Percentiles rank a stretch among this genome's conserved stretches.
phyloP scores from a whole-genome alignment of 2,888 invertebrate species.

The Electrophaes corylata region DNA sequence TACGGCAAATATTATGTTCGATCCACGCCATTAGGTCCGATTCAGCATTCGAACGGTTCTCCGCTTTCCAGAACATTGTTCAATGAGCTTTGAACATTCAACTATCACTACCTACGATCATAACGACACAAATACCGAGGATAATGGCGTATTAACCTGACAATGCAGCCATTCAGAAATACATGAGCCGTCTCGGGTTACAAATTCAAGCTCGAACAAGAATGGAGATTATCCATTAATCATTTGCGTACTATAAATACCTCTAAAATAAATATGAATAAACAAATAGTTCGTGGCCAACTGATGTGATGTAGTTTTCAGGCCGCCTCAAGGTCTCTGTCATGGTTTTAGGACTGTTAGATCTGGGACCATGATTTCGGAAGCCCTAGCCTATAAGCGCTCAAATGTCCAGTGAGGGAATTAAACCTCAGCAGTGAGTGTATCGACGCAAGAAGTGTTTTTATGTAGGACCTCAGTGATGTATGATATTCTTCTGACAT shows the following conservation, averaged over 20 bases:
- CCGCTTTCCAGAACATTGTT: slow-evolving; percentile 25
- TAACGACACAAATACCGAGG: slow-evolving; percentile 27
- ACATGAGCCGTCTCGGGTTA: slow-evolving; percentile 17
- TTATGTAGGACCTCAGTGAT: too few relatives aligned
- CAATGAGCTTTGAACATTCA: slow-evolving; percentile 31
- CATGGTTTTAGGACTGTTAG: too few relatives aligned
- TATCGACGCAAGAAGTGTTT: too few relatives aligned
- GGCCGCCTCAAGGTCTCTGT: too few relatives aligned
- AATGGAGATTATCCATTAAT: background rate
- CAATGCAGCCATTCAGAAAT: slow-evolving; percentile 27
- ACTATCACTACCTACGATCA: slow-evolving; percentile 22
- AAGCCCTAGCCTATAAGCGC: too few relatives aligned
- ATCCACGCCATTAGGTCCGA: slow-evolving; percentile 26
- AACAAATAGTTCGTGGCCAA: too few relatives aligned
- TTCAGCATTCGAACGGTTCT: slow-evolving; percentile 21
- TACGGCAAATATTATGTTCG: slow-evolving; percentile 17
- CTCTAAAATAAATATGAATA: too few relatives aligned
- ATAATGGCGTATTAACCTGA: slow-evolving; percentile 34
- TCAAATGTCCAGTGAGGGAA: too few relatives aligned
- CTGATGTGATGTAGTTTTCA: too few relatives aligned
- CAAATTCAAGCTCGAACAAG: slow-evolving; percentile 4
- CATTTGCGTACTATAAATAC: background rate
- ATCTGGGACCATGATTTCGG: too few relatives aligned
- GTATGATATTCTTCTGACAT: too few relatives aligned
- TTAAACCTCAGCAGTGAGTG: too few relatives aligned